phyloP scores from a whole-genome alignment of 1,140 invertebrate species.

The Tyrophagus putrescentiae region DNA sequence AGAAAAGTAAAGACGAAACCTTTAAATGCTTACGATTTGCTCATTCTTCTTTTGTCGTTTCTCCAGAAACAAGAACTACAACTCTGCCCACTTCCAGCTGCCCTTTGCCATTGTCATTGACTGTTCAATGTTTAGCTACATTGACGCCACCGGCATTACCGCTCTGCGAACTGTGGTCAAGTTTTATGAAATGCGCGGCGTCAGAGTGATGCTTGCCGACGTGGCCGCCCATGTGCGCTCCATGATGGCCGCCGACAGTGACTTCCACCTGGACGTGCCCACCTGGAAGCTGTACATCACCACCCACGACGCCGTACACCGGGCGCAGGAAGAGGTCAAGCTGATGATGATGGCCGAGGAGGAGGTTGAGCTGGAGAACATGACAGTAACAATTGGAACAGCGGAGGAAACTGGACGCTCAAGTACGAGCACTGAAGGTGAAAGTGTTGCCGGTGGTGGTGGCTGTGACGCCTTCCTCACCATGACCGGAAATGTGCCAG shows the following conservation, averaged over 20 bases:
- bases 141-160: conserved; percentile 20
- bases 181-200: conserved; percentile 14
- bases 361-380: too few species aligned
- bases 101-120: conserved; percentile 22
- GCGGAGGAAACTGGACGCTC: too few species aligned
- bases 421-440: too few species aligned
- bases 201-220: conserved; percentile 11
- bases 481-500: too few species aligned
- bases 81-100: too few species aligned
- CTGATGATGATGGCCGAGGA: background rate
- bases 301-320: conserved; percentile 19
- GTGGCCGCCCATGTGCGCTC: conserved; percentile 21
- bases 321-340: conserved; percentile 17
- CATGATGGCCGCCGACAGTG: conserved; percentile 18
- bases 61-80: too few species aligned
- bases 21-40: too few species aligned
- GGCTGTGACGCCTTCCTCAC: too few species aligned
- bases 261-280: conserved; percentile 14
- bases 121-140: conserved; percentile 24
- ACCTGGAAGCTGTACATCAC: conserved; percentile 19
- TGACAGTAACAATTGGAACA: too few species aligned
- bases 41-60: too few species aligned
- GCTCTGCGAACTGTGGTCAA: conserved; percentile 5
- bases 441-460: too few species aligned
- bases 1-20: too few species aligned